Evolutionary conservation across 2,113 vertebrate species (phyloP), one percentile per base, ranked within the genome.

Genomic region (Progne subis): DNA sequence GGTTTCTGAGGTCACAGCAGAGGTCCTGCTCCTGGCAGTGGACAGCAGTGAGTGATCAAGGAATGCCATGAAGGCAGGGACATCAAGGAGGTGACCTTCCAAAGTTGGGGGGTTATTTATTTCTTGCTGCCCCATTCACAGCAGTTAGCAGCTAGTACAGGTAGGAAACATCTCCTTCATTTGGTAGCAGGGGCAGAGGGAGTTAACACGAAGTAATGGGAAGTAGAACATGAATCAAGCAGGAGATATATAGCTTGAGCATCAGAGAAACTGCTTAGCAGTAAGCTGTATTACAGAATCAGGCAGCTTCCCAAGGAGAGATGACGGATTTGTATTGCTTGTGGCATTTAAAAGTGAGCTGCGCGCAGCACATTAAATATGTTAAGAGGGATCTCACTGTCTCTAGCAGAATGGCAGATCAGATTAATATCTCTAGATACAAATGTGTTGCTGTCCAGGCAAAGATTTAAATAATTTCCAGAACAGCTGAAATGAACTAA

Each of bases 281-380:
- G 69, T 92, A 95, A 97, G 86, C 89, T 92, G 83, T 90, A 94
- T 96, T 97, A 90, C 89, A 75, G 93, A 93, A 95, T 95, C 94
- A 96, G 97, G 96, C 96, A 96, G 95, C 94, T 98, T 97, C 97
- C 94, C 93, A 96, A 93, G 96, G 96, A 96, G 95, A 87, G 52
- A 91, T 81, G 94, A 82, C 12, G 41, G 94, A 91, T 76, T 82
- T 95, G 67, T 91, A 86, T 85, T 96, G 64, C 63, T 86, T 52
- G 86, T 95, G 93, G 96, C 93, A 88, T 94, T 96, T 96, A 78
- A 91, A 95, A 82, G 75, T 91, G 86, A 95, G 60, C 77, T 95
- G 87, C 11, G 4, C 70, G 21, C 19, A 83, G 64, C 71, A 56
- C 68, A 75, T 92, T 63, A 96, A 90, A 86, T 77, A 78, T 2